Evolutionary conservation across 2,888 invertebrate species (phyloP).

Genomic region (Drosophila tanythrix): DNA sequence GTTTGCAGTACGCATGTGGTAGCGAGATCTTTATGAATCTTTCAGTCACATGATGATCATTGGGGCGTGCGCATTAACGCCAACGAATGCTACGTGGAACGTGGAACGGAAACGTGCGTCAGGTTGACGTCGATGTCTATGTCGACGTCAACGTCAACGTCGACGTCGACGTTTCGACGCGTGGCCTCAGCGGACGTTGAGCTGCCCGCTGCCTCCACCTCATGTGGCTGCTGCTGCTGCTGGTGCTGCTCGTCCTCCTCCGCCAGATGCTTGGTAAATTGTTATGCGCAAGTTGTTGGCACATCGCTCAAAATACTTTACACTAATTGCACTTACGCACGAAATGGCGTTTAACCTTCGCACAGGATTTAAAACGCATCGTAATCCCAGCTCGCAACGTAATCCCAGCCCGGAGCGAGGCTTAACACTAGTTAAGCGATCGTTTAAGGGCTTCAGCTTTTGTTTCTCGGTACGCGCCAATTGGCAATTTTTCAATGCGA

Average conservation of each 20-base stretch:
- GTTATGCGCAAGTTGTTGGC: conserved; percentile 52
- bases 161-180: conserved; percentile 16
- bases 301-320: conserved; percentile 68
- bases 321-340: conserved; percentile 80
- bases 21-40: conserved; percentile 42
- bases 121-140: conserved; percentile 46
- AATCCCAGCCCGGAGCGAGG: conserved; percentile 47
- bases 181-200: conserved; percentile 52
- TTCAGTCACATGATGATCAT: conserved; percentile 80
- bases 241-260: not conserved
- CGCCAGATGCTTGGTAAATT: conserved; percentile 26
- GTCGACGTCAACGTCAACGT: not conserved
- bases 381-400: conserved; percentile 19
- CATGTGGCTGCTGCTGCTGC: not conserved
- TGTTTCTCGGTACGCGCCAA: conserved; percentile 45
- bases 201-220: not conserved
- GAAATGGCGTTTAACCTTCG: conserved; percentile 74
- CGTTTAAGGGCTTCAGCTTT: conserved; percentile 71
- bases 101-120: conserved; percentile 71
- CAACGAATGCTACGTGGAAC: conserved; percentile 29
- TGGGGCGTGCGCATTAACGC: conserved; percentile 57
- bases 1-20: conserved; percentile 11
- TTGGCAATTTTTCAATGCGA: conserved; percentile 73
- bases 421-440: conserved; percentile 81
- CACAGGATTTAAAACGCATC: conserved; percentile 59